Evolutionary conservation across 2,888 invertebrate genomes (phyloP).

Genomic region (Strigamia maritima): DNA sequence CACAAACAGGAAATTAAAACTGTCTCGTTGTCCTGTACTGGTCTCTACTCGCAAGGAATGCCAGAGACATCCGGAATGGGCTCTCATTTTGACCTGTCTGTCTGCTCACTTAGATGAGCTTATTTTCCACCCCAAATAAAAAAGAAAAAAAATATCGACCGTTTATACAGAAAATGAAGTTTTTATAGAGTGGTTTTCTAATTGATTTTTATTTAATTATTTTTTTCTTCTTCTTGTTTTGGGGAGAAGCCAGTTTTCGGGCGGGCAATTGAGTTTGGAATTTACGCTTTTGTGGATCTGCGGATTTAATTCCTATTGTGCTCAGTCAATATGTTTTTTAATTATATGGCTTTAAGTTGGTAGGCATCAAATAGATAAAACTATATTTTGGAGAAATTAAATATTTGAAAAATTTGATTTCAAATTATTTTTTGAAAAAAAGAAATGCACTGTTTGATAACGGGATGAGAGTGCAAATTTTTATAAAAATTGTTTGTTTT

Average conservation of each 20-base stretch:
- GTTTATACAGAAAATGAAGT: background rate
- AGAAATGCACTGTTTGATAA: no score
- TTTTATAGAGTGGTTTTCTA: background rate
- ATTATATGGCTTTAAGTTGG: background rate
- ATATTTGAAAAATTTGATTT: background rate
- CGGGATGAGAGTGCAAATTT: no score
- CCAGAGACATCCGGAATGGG: constrained; percentile 33
- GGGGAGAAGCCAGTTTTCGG: background rate
- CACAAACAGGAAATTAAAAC: constrained; percentile 34
- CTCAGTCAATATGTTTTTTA: background rate
- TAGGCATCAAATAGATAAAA: no score
- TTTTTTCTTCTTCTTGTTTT: background rate
- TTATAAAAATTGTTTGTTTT: no score
- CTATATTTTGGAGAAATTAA: no score
- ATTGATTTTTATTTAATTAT: background rate
- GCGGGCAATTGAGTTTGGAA: background rate
- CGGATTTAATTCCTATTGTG: background rate
- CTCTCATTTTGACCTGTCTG: constrained; percentile 23
- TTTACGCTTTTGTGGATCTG: background rate
- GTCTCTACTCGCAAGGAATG: constrained; percentile 26
- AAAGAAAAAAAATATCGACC: background rate
- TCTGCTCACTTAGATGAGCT: constrained; percentile 28
- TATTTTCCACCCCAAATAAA: constrained; percentile 18
- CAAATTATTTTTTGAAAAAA: background rate
- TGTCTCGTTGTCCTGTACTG: constrained; percentile 31